These are phyloP conservation scores for Pipistrellus kuhlii DNA, from an alignment of 2,797 vertebrate genomes.

Conservation along the genomic window DNA sequence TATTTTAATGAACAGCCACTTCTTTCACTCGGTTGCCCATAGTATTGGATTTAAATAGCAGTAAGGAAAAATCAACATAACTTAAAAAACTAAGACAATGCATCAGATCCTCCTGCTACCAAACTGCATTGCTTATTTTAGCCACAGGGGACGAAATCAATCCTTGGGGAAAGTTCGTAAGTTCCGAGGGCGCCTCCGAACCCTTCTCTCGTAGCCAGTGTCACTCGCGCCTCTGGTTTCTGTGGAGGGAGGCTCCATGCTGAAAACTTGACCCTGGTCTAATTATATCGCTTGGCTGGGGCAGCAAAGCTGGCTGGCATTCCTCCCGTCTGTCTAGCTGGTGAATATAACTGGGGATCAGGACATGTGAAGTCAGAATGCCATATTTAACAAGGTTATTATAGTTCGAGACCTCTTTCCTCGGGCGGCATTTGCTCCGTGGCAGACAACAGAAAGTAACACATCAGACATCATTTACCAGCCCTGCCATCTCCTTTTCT, in stretches of 20 bases:
- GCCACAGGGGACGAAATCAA: not conserved
- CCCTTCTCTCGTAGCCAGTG: not conserved
- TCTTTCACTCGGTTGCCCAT: not conserved
- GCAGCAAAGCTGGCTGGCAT: constrained; percentile 62
- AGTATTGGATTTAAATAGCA: not conserved
- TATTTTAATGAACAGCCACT: not conserved
- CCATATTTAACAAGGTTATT: constrained; percentile 56
- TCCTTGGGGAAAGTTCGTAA: constrained; percentile 39
- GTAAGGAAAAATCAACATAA: not conserved
- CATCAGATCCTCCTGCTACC: not conserved
- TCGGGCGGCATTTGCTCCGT: constrained; percentile 13
- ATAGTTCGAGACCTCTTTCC: constrained; percentile 29
- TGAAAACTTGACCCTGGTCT: constrained; percentile 69
- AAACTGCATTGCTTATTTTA: not conserved
- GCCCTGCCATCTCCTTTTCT: not conserved
- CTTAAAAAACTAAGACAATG: not conserved
- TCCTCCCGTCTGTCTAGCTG: constrained; percentile 64
- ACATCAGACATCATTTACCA: not conserved
- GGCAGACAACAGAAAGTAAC: not conserved
- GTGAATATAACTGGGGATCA: constrained; percentile 66
- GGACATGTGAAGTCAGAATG: constrained; percentile 67
- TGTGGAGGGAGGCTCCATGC: constrained; percentile 52
- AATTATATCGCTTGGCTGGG: constrained; percentile 76
- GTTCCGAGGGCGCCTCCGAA: not conserved
- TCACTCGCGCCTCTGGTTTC: constrained; percentile 52